A percentile compares a stretch with the other conserved stretches of the same genome.
Conservation (phyloP, 2,888 invertebrate genomes). For the Agriotes lineatus region DNA sequence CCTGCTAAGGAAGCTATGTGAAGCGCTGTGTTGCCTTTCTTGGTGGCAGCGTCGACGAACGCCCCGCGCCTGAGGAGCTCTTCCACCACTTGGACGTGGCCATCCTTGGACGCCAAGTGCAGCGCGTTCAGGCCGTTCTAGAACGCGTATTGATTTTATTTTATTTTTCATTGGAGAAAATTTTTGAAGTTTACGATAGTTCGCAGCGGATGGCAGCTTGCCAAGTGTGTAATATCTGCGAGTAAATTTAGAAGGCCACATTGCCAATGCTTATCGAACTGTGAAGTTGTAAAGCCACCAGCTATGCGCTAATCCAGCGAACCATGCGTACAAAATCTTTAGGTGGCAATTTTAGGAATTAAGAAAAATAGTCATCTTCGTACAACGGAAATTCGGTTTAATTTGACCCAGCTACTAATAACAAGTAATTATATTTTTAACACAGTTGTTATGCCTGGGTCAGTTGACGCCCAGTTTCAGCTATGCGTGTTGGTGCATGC, state of each 20-base stretch:
- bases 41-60: slow-evolving; percentile 96
- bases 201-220: slow-evolving; percentile 25
- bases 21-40: slow-evolving; percentile 99
- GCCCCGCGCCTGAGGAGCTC: slow-evolving; percentile 95
- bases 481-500: too few species aligned
- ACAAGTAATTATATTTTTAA: neutral
- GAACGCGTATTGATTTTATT: neutral
- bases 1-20: slow-evolving; percentile 99
- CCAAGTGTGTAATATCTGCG: slow-evolving; percentile 29
- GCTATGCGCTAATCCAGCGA: neutral
- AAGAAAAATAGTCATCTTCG: too few species aligned
- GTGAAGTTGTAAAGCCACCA: slow-evolving; percentile 7
- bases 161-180: slow-evolving; percentile 16
- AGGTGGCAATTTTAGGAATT: too few species aligned
- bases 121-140: slow-evolving; percentile 98
- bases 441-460: too few species aligned
- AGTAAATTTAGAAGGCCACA: slow-evolving; percentile 31
- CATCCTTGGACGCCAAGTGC: slow-evolving; percentile 98
- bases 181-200: slow-evolving; percentile 26
- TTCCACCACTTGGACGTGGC: slow-evolving; percentile 94
- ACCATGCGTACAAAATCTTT: too few species aligned
- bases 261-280: slow-evolving; percentile 22
- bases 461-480: too few species aligned
- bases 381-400: too few species aligned
- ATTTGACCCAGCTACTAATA: neutral